Conservation (phyloP, 2,113 vertebrate species). For the Lepus americanus region DNA sequence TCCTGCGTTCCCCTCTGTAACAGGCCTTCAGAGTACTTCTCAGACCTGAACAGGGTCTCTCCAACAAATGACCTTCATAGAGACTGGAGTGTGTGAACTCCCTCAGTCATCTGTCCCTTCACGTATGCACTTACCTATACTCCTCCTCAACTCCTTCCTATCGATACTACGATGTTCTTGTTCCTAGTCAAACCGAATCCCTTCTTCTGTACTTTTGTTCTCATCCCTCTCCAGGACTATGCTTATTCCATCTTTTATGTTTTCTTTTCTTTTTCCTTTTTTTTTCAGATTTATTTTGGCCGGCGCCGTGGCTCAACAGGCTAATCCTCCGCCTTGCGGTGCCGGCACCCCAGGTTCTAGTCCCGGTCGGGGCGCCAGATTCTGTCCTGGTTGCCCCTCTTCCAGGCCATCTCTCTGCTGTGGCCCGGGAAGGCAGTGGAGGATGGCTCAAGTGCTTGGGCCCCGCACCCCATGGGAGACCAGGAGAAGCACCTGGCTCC, state of each 20-base stretch:
- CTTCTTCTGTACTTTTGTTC: neutral
- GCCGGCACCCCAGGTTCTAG: too few species aligned
- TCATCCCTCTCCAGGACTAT: neutral
- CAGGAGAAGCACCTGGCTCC: too few species aligned
- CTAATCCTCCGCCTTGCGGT: too few species aligned
- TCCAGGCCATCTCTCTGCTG: too few species aligned
- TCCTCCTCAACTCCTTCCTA: constrained; percentile 13
- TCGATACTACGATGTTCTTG: neutral
- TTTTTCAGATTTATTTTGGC: too few species aligned
- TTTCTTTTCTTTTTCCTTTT: too few species aligned
- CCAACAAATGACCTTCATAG: constrained; percentile 10
- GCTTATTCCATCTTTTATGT: neutral
- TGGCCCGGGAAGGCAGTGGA: too few species aligned
- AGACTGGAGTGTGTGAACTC: neutral
- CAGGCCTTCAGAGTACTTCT: neutral
- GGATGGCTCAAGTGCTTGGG: too few species aligned
- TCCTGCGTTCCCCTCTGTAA: neutral
- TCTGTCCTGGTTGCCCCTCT: too few species aligned
- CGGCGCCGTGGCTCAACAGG: too few species aligned
- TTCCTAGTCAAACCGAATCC: constrained; percentile 5
- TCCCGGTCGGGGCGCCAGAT: too few species aligned
- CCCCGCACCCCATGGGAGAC: too few species aligned
- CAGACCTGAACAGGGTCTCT: neutral
- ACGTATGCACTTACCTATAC: neutral
- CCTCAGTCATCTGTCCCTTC: neutral